Evolutionary conservation across 2,113 vertebrate genomes (phyloP), one percentile per base, ranked within the genome.

Genomic region (Pseudorhombus dupliciocellatus): DNA sequence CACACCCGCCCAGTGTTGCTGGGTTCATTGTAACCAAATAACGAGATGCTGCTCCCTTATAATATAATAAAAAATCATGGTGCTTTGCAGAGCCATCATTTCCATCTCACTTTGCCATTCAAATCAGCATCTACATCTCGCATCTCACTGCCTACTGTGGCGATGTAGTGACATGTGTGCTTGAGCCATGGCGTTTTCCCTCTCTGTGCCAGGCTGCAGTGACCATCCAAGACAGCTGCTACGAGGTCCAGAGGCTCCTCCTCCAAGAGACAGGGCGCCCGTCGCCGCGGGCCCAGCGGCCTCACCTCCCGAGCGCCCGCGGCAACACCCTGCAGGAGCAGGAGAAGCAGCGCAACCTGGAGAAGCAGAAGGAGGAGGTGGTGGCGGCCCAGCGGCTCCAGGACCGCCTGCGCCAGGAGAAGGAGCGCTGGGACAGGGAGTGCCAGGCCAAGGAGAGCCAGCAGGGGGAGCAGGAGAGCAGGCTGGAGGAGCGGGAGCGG

Each of bases 261-360:
- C 93, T 96, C 4, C 94, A 88, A 50, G 95, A 96, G 63, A 92
- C 54, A 0, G 94, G 94, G 58, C 90, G 90, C 62, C 76, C 76
- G 1, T 90, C 86, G 18, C 89, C 80, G 10, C 83, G 72, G 0
- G 16, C 73, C 11, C 85, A 58, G 37, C 82, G 66, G 0, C 6
- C 65, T 31, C 77, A 86, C 70, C 80, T 77, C 11, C 54, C 70
- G 2, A 91, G 93, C 44, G 75, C 93, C 59, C 92, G 95, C 0
- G 93, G 91, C 28, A 95, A 87, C 30, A 82, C 94, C 72, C 87
- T 98, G 25, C 95, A 97, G 37, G 97, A 97, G 79, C 97, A 98
- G 90, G 97, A 98, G 86, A 95, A 97, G 42, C 96, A 97, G 72
- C 87, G 97, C 1, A 97, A 97, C 92, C 94, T 96, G 0, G 97